These are phyloP conservation scores for Chlorops oryzae DNA, from an alignment of 1,140 invertebrate species.

Conservation along the genomic window DNA sequence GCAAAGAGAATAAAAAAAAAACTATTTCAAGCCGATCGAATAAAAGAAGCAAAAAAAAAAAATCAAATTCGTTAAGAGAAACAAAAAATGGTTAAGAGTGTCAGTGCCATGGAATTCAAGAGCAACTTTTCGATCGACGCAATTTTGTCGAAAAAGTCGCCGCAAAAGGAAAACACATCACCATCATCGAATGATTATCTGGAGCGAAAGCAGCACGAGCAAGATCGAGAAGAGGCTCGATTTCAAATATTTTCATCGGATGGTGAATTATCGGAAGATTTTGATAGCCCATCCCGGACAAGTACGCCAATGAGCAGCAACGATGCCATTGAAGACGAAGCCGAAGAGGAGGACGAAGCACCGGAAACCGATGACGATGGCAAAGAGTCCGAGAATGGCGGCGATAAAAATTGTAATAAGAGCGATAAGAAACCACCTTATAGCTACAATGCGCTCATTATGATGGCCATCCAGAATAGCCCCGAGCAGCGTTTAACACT, in stretches of 20 bases:
- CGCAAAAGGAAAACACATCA: slow-evolving; percentile 11
- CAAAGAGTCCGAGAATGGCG: slow-evolving; percentile 31
- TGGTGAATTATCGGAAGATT: slow-evolving; percentile 38
- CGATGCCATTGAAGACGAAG: slow-evolving; percentile 31
- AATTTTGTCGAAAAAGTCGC: slow-evolving; percentile 53
- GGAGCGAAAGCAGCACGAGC: slow-evolving; percentile 7
- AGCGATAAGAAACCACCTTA: slow-evolving; percentile 87
- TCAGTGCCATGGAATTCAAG: slow-evolving; percentile 43
- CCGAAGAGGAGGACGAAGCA: slow-evolving; percentile 35
- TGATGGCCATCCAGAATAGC: slow-evolving; percentile 97
- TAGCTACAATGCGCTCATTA: slow-evolving; percentile 98
- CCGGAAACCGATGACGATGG: slow-evolving; percentile 19
- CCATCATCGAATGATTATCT: not conserved
- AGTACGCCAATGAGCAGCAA: slow-evolving; percentile 44
- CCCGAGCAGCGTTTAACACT: slow-evolving; percentile 89
- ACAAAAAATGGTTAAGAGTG: slow-evolving; percentile 27
- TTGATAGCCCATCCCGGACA: slow-evolving; percentile 37
- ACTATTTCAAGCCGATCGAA: not conserved
- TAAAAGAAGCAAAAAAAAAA: slow-evolving; percentile 17
- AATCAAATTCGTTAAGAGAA: slow-evolving; percentile 5
- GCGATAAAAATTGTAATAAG: slow-evolving; percentile 47
- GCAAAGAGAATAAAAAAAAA: not conserved
- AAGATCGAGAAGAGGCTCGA: slow-evolving; percentile 25
- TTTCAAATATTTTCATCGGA: slow-evolving; percentile 30
- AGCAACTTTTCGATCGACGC: slow-evolving; percentile 69